Base-by-base conservation (phyloP, 2,888 invertebrate species). In the Dascillus cervinus region DNA sequence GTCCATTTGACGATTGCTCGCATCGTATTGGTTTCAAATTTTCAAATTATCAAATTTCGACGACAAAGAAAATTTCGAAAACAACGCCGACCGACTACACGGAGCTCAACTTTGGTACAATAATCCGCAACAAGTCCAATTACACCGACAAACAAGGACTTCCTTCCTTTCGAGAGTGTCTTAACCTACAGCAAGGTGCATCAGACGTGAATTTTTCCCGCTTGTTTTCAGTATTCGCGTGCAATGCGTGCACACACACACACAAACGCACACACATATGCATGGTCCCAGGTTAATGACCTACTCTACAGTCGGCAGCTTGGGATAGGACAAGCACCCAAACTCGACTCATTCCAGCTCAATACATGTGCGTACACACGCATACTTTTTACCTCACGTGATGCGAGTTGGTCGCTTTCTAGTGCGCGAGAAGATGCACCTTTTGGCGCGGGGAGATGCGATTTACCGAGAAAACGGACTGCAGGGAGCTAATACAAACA, bases 251-350 rank as follows among this genome's bases (percentile, higher is more conserved):
- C 20, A 30, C 28, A 35, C 22, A 49, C 44, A 49, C 40, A 49
- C 24, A 46, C 45, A 43, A 32, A 39, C 40, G 29, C 25, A 42
- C 31, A 44, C 35, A 52, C 44, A 46, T 42, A 47, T 49, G 52
- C 49, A 52, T 55, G 56, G 56, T 52, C 48, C 53, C 54, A 53
- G 60, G 60, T 61, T 55, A 60, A 59, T 49, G 60, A 60, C 60
- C 59, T 56, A 55, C 51, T 56, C 57, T 48, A 55, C 50, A 55
- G 46, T 47, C 53, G 53, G 47, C 49, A 44, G 58, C 58, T 62
- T 62, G 58, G 59, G 62, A 62, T 62, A 62, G 62, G 62, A 57
- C 59, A 56, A 48, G 43, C 41, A 41, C 43, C 46, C 39, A 46
- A 46, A 46, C 46, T 46, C 38, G n/a, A 39, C 39, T 39, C 41